Evolutionary conservation across 2,113 vertebrate genomes (phyloP), one percentile per base, ranked within the genome.

Genomic region (Ctenomys sociabilis): DNA sequence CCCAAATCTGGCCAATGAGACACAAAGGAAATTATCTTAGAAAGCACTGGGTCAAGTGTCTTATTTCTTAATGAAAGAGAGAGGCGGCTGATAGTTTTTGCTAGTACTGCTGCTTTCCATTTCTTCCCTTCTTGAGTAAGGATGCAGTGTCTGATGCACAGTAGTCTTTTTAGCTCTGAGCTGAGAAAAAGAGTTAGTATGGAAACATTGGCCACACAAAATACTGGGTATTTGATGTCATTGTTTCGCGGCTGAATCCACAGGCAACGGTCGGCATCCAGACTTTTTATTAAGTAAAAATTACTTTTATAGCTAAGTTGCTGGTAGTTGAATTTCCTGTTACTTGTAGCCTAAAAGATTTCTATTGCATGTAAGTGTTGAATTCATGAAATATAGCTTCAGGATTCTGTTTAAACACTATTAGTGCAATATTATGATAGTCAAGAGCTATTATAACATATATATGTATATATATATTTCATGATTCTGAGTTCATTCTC

Each of bases 351-450:
- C 26, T 59, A 66, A 86, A 61, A 7, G 3, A 80, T 40, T 59
- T 94, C 22, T 68, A 75, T 81, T 0, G 13, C 87, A 83, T 43
- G 16, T 21, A 86, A 84, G 26, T 64, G 64, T 4, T 68, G 6
- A 94, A 52, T 94, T 75, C n/a, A 94, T 83, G 63, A 84, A 90
- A 21, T 77, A n/a, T 30, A 85, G 40, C 19, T 49, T 93, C 13
- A 78, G 9, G 32, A 75, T 61, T 96, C 64, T 83, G 14, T 80
- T 43, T 59, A 9, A 7, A 54, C 59, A 52, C 61, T 80, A 93
- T 93, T 90, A 19, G 43, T 80, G 59, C 73, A 66, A 90, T 64
- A 96, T 45, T 22, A 32, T 82, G 52, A 94, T 54, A 91, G 13
- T 35, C 28, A 86, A 3, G 40, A 81, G 9, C 10, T 85, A 93